These are phyloP conservation scores for Lithodes maja DNA, from an alignment of 2,888 invertebrate species.

Conservation along the genomic window DNA sequence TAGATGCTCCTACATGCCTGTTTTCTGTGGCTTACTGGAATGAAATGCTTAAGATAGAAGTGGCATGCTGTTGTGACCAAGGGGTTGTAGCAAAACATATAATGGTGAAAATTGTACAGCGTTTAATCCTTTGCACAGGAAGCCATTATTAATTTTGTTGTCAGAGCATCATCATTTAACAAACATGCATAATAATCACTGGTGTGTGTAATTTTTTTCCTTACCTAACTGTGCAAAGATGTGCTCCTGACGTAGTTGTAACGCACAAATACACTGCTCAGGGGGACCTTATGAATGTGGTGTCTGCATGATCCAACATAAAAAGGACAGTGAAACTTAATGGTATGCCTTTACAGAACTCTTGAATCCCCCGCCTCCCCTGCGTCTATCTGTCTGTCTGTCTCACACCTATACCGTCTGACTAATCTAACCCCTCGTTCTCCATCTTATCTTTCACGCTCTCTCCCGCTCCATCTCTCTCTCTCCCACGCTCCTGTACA, in stretches of 20 bases:
- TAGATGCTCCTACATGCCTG: slow-evolving; percentile 65
- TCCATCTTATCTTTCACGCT: background rate
- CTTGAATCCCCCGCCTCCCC: slow-evolving; percentile 10
- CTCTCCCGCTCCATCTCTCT: slow-evolving; percentile 26
- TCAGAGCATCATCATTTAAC: slow-evolving; percentile 53
- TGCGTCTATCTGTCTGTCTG: slow-evolving; percentile 8
- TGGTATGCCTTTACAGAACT: slow-evolving; percentile 50
- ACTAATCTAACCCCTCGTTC: slow-evolving; percentile 19
- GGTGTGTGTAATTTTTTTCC: slow-evolving; percentile 41
- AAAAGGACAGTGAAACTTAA: slow-evolving; percentile 52
- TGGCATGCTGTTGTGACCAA: slow-evolving; percentile 62
- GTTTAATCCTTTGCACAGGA: slow-evolving; percentile 63
- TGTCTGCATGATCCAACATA: slow-evolving; percentile 62
- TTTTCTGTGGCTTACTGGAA: slow-evolving; percentile 64
- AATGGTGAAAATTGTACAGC: slow-evolving; percentile 60
- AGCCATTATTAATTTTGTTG: slow-evolving; percentile 49
- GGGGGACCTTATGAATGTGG: slow-evolving; percentile 63
- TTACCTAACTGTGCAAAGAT: slow-evolving; percentile 64
- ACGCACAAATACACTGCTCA: slow-evolving; percentile 51
- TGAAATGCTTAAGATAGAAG: slow-evolving; percentile 66
- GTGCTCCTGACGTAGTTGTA: slow-evolving; percentile 59
- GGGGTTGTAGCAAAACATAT: slow-evolving; percentile 62
- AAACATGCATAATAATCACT: slow-evolving; percentile 48
- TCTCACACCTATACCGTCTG: background rate
- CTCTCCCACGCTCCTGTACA: background rate